These are phyloP conservation scores for Pteropus rufus DNA, from an alignment of 2,797 vertebrate species.

Conservation along the genomic window DNA sequence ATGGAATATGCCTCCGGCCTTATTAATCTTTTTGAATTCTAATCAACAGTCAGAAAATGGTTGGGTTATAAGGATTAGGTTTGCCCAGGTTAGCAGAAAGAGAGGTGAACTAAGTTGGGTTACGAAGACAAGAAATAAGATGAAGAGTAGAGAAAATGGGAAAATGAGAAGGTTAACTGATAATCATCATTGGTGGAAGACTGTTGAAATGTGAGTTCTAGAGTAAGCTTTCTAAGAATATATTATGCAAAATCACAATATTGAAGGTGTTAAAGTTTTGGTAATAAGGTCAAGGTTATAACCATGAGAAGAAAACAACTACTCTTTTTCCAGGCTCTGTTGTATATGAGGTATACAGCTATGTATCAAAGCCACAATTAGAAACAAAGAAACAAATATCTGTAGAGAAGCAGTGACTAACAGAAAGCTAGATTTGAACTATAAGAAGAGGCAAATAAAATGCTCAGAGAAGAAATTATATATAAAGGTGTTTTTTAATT, in stretches of 20 bases:
- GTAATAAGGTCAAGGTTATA: background rate
- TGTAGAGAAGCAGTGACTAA: background rate
- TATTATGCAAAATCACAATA: background rate
- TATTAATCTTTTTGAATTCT: background rate
- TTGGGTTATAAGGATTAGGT: background rate
- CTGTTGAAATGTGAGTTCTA: background rate
- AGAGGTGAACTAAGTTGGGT: background rate
- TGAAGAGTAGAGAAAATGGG: background rate
- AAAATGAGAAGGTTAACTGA: background rate
- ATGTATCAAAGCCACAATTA: background rate
- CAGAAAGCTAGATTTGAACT: background rate
- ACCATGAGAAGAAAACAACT: background rate
- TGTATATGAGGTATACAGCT: background rate
- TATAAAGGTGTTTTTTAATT: background rate
- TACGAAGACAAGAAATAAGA: background rate
- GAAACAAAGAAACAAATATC: background rate
- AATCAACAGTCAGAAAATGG: background rate
- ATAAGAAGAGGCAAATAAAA: background rate
- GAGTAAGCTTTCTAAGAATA: fast-evolving
- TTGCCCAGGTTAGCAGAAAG: background rate
- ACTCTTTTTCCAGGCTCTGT: background rate
- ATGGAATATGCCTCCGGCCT: background rate
- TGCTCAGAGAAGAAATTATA: background rate
- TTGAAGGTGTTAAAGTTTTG: background rate
- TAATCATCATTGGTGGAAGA: background rate